phyloP scores from a whole-genome alignment of 2,797 vertebrate genomes.

The Acropternis orthonyx region DNA sequence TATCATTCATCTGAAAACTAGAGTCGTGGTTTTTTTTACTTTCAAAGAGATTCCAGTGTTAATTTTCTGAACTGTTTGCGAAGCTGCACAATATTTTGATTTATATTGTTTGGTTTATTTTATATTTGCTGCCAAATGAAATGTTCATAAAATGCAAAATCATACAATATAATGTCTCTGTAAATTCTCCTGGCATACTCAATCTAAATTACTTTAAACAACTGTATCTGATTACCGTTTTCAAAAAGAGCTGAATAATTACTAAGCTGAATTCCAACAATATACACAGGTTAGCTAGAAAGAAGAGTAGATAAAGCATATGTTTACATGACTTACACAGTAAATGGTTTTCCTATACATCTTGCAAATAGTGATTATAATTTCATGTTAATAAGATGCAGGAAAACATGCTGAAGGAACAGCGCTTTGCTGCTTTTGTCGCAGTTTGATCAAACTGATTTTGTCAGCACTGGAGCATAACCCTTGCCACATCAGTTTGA shows the following conservation, averaged over 20 bases:
- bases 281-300: neutral
- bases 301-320: neutral
- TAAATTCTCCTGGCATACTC: neutral
- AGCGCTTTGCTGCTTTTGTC: slow-evolving; percentile 64
- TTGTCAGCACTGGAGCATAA: slow-evolving; percentile 83
- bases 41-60: neutral
- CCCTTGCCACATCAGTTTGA: slow-evolving; percentile 77
- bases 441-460: slow-evolving; percentile 76
- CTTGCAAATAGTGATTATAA: slow-evolving; percentile 34
- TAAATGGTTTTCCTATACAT: neutral
- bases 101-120: slow-evolving; percentile 3
- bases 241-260: neutral
- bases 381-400: slow-evolving; percentile 85
- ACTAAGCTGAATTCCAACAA: neutral
- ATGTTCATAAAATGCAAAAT: slow-evolving; percentile 4
- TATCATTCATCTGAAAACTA: neutral
- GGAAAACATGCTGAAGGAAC: slow-evolving; percentile 65
- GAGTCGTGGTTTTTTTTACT: neutral
- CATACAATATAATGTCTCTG: neutral
- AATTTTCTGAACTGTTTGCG: neutral
- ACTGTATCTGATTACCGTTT: neutral
- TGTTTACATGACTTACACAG: neutral
- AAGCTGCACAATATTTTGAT: neutral
- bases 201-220: neutral
- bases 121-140: neutral